Conservation (phyloP, 2,113 vertebrate species). For the Cygnus atratus region DNA sequence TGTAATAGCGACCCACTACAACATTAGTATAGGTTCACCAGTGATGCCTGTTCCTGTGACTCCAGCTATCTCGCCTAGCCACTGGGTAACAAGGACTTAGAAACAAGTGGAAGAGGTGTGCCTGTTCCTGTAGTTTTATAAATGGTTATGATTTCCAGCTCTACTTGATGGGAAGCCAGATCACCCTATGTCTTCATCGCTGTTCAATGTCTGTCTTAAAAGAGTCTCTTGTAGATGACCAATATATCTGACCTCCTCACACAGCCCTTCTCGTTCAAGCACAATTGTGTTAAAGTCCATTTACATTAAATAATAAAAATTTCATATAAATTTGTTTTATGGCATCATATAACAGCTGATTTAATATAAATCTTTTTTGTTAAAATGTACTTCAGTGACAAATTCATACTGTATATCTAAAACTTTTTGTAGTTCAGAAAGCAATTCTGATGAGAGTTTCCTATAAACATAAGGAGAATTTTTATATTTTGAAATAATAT, state of each 20-base stretch:
- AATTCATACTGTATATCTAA: not conserved
- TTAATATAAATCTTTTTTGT: not conserved
- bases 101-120: not conserved
- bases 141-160: not conserved
- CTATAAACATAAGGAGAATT: not conserved
- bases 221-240: not conserved
- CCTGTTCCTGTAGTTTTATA: not conserved
- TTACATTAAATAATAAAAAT: not conserved
- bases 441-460: not conserved
- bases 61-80: not conserved
- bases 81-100: not conserved
- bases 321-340: not conserved
- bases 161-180: not conserved
- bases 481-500: not conserved
- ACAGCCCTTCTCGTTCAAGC: not conserved
- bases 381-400: not conserved
- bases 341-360: not conserved
- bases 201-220: not conserved
- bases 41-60: not conserved
- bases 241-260: not conserved
- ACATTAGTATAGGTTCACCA: not conserved
- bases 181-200: not conserved
- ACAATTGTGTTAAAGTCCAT: fast-evolving
- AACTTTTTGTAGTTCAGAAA: not conserved
- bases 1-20: not conserved